A percentile compares a stretch with the other conserved stretches of the same genome.
Conservation (phyloP, 1,140 invertebrate genomes). For the Drosophila pseudoananassae region DNA sequence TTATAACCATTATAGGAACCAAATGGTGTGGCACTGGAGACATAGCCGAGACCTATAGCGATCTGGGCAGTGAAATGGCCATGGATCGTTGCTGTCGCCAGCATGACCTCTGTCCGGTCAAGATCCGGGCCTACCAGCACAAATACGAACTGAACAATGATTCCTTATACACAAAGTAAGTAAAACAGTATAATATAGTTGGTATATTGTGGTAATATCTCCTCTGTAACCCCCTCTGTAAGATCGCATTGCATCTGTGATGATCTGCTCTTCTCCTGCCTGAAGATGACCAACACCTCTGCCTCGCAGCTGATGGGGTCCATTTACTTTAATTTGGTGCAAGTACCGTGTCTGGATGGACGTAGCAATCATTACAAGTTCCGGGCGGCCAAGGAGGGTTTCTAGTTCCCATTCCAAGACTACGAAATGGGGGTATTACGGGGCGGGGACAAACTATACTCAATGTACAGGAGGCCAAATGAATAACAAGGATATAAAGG, state of each 20-base stretch:
- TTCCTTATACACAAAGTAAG: conserved; percentile 93
- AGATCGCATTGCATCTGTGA: conserved; percentile 94
- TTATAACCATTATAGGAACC: conserved; percentile 86
- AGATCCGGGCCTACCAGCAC: conserved; percentile 88
- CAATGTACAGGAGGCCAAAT: conserved; percentile 34
- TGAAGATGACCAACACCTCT: conserved; percentile 89
- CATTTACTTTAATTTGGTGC: conserved; percentile 94
- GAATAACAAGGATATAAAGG: not conserved
- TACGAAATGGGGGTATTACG: not conserved
- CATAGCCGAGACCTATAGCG: conserved; percentile 92
- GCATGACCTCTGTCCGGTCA: conserved; percentile 92
- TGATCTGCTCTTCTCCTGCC: conserved; percentile 91
- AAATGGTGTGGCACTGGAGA: conserved; percentile 96
- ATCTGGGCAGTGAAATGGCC: conserved; percentile 89
- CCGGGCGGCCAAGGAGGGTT: conserved; percentile 77
- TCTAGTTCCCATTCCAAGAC: conserved; percentile 30
- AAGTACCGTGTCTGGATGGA: conserved; percentile 90
- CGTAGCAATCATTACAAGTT: conserved; percentile 73
- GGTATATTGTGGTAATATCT: not conserved
- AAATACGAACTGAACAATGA: conserved; percentile 93
- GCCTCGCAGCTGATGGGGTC: conserved; percentile 92
- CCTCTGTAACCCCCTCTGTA: not conserved
- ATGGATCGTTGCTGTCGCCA: conserved; percentile 93
- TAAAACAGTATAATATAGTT: not conserved
- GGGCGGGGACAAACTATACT: not conserved